Evolutionary conservation across 1,140 invertebrate species (phyloP).

Genomic region (Bombus soroeensis): DNA sequence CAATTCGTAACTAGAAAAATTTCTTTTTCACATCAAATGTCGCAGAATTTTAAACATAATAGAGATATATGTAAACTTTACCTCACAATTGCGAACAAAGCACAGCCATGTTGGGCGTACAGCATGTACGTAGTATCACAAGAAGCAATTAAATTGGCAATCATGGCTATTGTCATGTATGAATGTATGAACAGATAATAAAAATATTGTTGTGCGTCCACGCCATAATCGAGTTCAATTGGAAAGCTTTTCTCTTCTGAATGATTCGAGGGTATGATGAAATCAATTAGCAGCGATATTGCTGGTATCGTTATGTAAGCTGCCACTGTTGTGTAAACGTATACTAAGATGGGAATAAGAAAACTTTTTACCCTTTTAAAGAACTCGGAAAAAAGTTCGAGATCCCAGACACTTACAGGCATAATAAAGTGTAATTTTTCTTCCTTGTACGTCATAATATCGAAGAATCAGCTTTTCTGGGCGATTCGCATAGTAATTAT

Average conservation of each 20-base stretch:
- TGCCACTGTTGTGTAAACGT: background rate
- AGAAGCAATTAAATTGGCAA: slow-evolving; percentile 1
- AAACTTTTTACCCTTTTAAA: background rate
- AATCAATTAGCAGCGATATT: background rate
- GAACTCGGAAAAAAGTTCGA: background rate
- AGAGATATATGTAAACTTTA: background rate
- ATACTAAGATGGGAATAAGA: background rate
- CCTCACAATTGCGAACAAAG: slow-evolving; percentile 22
- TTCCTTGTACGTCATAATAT: background rate
- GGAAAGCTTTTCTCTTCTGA: background rate
- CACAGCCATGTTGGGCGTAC: background rate
- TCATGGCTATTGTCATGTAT: background rate
- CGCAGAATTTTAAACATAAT: too few relatives aligned
- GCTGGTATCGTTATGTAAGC: background rate
- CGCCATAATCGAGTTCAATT: background rate
- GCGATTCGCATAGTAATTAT: background rate
- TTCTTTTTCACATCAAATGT: background rate
- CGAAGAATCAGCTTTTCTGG: slow-evolving; percentile 11
- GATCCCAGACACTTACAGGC: background rate
- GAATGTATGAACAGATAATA: slow-evolving; percentile 5
- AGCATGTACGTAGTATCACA: slow-evolving; percentile 13
- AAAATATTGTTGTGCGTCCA: background rate
- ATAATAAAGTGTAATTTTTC: slow-evolving; percentile 5
- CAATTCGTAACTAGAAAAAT: background rate
- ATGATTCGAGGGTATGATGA: background rate